Evolutionary conservation across 2,888 invertebrate genomes (phyloP).

Genomic region (Epinotia demarniana): DNA sequence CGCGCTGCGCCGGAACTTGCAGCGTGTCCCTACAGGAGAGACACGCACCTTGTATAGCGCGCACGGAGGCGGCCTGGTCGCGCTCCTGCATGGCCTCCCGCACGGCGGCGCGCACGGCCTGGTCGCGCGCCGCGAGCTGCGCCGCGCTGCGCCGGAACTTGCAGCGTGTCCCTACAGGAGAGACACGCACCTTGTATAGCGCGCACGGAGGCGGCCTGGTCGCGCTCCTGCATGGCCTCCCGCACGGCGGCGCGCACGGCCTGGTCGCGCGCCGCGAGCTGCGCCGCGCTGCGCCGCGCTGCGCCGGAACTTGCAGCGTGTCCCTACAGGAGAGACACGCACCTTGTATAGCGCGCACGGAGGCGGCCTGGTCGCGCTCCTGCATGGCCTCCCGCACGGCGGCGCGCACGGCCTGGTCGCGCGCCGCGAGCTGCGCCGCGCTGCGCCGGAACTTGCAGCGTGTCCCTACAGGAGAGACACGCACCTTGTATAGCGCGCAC

Average conservation of each 20-base stretch:
- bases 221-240: conserved; percentile 4
- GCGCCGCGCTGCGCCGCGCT: conserved; percentile 75
- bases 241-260: conserved; percentile 49
- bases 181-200: conserved; percentile 35
- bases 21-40: too few species aligned
- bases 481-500: conserved; percentile 43
- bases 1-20: neutral
- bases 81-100: conserved; percentile 26
- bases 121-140: conserved; percentile 73
- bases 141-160: conserved; percentile 70
- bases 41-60: conserved; percentile 45
- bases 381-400: conserved; percentile 44
- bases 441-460: neutral
- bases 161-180: conserved; percentile 48
- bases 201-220: conserved; percentile 47
- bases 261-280: conserved; percentile 64
- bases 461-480: too few species aligned
- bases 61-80: conserved; percentile 46
- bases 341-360: conserved; percentile 39
- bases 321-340: too few species aligned
- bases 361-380: conserved; percentile 46
- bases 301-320: conserved; percentile 42
- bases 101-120: conserved; percentile 48
- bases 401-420: conserved; percentile 54
- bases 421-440: neutral